Base-by-base conservation (phyloP, 2,113 vertebrate species). In the Ammodramus savannarum region DNA sequence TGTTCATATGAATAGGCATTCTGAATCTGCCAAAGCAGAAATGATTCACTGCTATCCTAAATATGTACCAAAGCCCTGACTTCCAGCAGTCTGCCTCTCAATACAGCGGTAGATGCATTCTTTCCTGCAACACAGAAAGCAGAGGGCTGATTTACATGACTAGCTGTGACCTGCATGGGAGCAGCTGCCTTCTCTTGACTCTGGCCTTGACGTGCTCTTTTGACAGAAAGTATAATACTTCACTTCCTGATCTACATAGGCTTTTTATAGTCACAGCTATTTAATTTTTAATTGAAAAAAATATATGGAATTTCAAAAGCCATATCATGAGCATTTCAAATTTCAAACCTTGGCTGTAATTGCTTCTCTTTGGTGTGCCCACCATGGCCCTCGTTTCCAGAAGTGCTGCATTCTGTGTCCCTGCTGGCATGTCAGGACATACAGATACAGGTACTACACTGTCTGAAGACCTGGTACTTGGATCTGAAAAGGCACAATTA, bases 261-360 rank as follows among this genome's bases (percentile, higher is more conserved):
- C 29, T 85, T 93, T 96, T 96, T 92, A 54, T 83, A 76, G 58
- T 81, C 18, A 7, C 34, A 85, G 43, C 41, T 87, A 34, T 58
- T 82, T 38, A 86, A 74, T 90, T 77, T 80, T 87, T 94, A 89
- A 85, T 83, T 77, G 68, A 91, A 90, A 72, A 85, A 85, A 85
- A 61, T 63, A 25, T 49, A 59, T 73, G 57, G 38, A 71, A 71
- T 87, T 94, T 94, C 25, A 38, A 71, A 89, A 87, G 74, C 3
- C 7, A 71, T 18, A 76, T 85, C 25, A 17, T 51, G 58, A 89
- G 38, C 5, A 0, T 88, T 89, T 85, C 52, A n/a, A 49, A 63
- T 95, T 91, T 93, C 63, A 59, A n/a, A 44, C 85, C 27, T 49
- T 90, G 71, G 32, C 76, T 88, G 16, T 87, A 91, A 95, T 66